Conservation (phyloP, 1,140 invertebrate species). For the Hermetia illucens region DNA sequence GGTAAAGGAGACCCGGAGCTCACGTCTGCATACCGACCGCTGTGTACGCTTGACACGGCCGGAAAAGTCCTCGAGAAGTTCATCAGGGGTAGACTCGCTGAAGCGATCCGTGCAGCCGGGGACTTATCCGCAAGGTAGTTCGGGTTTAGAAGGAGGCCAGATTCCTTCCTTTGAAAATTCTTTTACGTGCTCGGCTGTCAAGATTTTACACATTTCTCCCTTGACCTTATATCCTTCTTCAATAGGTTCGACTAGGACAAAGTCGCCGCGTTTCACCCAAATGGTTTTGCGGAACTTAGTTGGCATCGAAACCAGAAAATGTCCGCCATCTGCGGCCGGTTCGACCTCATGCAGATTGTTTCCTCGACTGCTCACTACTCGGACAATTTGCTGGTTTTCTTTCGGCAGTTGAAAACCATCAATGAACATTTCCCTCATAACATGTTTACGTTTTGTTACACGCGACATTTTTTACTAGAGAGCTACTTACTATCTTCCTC, state of each 20-base stretch:
- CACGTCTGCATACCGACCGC: too few species aligned
- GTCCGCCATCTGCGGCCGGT: constrained; percentile 33
- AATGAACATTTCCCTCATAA: constrained; percentile 58
- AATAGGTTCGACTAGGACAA: constrained; percentile 75
- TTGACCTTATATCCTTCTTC: constrained; percentile 82
- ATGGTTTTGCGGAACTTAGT: constrained; percentile 78
- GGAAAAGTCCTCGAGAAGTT: too few species aligned
- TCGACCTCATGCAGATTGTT: constrained; percentile 86
- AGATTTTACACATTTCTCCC: constrained; percentile 70
- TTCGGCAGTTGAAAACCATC: constrained; percentile 57
- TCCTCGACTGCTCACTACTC: constrained; percentile 58
- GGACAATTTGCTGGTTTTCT: constrained; percentile 62
- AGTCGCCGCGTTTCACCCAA: constrained; percentile 82
- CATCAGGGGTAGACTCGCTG: too few species aligned
- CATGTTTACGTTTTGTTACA: constrained; percentile 71
- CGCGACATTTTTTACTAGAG: constrained; percentile 63
- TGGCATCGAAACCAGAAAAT: constrained; percentile 77
- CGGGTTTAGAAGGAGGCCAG: too few species aligned
- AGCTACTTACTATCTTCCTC: too few species aligned
- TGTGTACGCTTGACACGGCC: too few species aligned
- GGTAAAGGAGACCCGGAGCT: too few species aligned
- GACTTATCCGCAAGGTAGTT: too few species aligned
- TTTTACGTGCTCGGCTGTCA: constrained; percentile 70
- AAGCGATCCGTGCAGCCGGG: too few species aligned
- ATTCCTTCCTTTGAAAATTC: constrained; percentile 59